Percentiles rank a stretch among this genome's conserved stretches.
Evolutionary conservation across 2,113 vertebrate genomes (phyloP).

Genomic region (Pontoporia blainvillei): DNA sequence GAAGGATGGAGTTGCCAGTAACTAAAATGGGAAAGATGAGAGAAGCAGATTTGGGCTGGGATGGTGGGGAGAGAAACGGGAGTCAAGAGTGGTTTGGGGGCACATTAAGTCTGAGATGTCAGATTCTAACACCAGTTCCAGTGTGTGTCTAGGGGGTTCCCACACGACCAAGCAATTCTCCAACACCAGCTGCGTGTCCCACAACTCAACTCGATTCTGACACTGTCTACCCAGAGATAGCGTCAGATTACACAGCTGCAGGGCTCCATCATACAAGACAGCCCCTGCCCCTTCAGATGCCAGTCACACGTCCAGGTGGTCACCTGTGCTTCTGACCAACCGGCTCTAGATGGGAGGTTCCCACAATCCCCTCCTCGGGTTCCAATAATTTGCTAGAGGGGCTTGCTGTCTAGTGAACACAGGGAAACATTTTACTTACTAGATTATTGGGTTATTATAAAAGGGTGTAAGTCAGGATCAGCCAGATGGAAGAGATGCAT

Average conservation of each 20-base stretch:
- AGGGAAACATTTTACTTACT: neutral
- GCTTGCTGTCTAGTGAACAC: neutral
- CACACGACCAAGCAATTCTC: neutral
- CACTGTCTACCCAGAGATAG: neutral
- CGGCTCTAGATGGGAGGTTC: neutral
- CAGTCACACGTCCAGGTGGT: neutral
- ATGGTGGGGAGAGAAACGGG: neutral
- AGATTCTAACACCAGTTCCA: neutral
- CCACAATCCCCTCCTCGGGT: neutral
- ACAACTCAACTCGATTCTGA: neutral
- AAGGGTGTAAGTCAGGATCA: neutral
- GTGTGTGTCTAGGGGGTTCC: accelerated
- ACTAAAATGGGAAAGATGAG: neutral
- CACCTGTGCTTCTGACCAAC: neutral
- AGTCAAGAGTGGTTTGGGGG: neutral
- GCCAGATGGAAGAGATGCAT: neutral
- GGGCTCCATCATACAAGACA: neutral
- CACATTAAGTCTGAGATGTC: neutral
- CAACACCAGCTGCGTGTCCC: neutral
- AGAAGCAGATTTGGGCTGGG: neutral
- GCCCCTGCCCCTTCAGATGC: neutral
- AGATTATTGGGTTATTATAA: neutral
- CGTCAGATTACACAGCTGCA: neutral
- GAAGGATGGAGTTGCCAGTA: neutral
- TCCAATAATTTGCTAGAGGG: neutral